These are phyloP conservation scores for Limnothrissa miodon DNA, from an alignment of 2,113 vertebrate species.

Conservation along the genomic window DNA sequence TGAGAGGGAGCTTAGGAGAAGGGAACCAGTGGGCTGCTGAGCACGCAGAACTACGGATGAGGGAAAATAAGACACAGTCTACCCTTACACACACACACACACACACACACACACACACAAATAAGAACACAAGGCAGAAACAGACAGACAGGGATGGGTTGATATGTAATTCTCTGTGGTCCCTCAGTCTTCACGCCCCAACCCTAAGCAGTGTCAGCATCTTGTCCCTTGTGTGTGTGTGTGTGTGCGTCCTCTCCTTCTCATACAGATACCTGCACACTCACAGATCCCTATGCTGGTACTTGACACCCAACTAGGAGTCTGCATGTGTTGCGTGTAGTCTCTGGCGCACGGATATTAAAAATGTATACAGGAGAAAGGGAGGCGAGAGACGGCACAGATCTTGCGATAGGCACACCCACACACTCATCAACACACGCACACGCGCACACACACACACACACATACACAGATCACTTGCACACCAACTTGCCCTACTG, in stretches of 20 bases:
- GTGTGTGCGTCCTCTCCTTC: not conserved
- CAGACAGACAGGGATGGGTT: not conserved
- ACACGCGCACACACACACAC: not conserved
- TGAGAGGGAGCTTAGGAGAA: not conserved
- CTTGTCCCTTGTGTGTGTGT: not conserved
- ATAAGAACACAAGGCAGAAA: not conserved
- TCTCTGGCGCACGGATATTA: not conserved
- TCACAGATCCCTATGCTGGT: not conserved
- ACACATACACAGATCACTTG: not conserved
- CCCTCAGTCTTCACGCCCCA: not conserved
- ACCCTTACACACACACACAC: not conserved
- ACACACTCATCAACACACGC: not conserved
- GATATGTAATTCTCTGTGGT: slow-evolving; percentile 16
- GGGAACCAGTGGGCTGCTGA: not conserved
- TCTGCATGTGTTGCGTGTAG: not conserved
- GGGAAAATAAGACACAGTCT: not conserved
- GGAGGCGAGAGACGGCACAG: not conserved
- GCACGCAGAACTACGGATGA: slow-evolving; percentile 9
- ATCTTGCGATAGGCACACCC: not conserved
- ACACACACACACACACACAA: not conserved
- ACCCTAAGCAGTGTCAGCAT: not conserved
- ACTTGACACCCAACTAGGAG: not conserved
- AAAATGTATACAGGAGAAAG: not conserved
- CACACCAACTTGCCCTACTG: not conserved
- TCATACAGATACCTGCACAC: not conserved